phyloP scores from a whole-genome alignment of 2,888 invertebrate species.

The Allacma fusca region DNA sequence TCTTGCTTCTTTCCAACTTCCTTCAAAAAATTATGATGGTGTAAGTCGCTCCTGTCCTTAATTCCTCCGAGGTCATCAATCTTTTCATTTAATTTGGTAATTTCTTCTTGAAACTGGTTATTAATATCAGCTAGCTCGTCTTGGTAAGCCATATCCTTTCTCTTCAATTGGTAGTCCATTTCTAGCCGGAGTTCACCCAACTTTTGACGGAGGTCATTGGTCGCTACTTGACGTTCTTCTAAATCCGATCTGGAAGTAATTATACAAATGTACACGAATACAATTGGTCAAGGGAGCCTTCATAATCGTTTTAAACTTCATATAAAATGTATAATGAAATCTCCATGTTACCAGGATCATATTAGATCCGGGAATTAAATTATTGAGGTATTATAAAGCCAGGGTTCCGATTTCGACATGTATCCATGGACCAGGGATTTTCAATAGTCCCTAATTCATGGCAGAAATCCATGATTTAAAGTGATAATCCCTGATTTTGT shows the following conservation, averaged over 20 bases:
- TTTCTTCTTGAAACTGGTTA: constrained; percentile 80
- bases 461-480: too few relatives aligned
- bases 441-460: too few relatives aligned
- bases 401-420: too few relatives aligned
- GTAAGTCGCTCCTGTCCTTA: constrained; percentile 54
- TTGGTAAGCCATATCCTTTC: constrained; percentile 77
- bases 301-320: too few relatives aligned
- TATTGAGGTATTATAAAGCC: too few relatives aligned
- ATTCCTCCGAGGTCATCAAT: constrained; percentile 50
- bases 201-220: constrained; percentile 73
- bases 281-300: too few relatives aligned
- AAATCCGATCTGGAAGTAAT: constrained; percentile 67
- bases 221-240: constrained; percentile 78
- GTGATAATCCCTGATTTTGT: too few relatives aligned
- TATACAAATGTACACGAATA: background rate
- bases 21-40: constrained; percentile 53
- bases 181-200: constrained; percentile 87
- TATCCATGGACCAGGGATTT: too few relatives aligned
- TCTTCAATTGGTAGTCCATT: constrained; percentile 83
- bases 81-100: constrained; percentile 73
- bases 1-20: constrained; percentile 54
- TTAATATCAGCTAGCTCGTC: constrained; percentile 84
- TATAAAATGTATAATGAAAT: too few relatives aligned
- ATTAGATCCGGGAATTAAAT: too few relatives aligned
- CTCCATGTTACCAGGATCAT: too few relatives aligned